Evolutionary conservation across 2,888 invertebrate species (phyloP).

Genomic region (Philopedon plagiatum): DNA sequence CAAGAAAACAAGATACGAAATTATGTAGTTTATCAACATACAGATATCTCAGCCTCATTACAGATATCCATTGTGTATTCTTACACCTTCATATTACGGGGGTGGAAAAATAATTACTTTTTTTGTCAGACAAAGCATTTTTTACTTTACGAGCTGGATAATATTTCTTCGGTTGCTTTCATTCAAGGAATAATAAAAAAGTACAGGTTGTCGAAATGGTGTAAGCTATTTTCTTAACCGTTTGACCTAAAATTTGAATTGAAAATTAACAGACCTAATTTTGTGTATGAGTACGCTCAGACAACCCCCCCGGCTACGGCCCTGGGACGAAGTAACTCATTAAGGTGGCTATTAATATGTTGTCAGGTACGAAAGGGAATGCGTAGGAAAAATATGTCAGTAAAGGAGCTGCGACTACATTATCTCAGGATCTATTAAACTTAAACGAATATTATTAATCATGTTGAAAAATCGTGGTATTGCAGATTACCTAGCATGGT

Average conservation of each 20-base stretch:
- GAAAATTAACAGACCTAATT: not conserved
- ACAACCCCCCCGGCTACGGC: constrained; percentile 35
- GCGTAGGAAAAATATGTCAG: constrained; percentile 47
- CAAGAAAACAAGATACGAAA: constrained; percentile 47
- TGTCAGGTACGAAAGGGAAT: constrained; percentile 44
- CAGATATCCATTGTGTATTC: constrained; percentile 43
- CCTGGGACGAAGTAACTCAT: constrained; percentile 42
- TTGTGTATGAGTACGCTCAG: not conserved
- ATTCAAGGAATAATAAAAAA: not conserved
- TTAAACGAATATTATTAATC: constrained; percentile 32
- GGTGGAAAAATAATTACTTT: constrained; percentile 43
- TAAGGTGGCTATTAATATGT: constrained; percentile 45
- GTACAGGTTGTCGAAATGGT: too few relatives aligned
- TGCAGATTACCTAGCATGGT: constrained; percentile 5
- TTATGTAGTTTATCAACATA: constrained; percentile 46
- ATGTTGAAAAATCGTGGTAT: constrained; percentile 11
- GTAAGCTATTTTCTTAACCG: too few relatives aligned
- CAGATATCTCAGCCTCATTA: constrained; percentile 47
- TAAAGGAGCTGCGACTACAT: constrained; percentile 38
- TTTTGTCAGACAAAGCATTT: constrained; percentile 29
- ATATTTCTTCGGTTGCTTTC: not conserved
- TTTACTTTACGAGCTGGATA: constrained; percentile 1
- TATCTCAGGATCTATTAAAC: constrained; percentile 38
- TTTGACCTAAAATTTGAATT: not conserved
- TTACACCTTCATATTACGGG: constrained; percentile 42